Conservation (phyloP, 2,888 invertebrate genomes). For the Himalopsyche kuldschensis region DNA sequence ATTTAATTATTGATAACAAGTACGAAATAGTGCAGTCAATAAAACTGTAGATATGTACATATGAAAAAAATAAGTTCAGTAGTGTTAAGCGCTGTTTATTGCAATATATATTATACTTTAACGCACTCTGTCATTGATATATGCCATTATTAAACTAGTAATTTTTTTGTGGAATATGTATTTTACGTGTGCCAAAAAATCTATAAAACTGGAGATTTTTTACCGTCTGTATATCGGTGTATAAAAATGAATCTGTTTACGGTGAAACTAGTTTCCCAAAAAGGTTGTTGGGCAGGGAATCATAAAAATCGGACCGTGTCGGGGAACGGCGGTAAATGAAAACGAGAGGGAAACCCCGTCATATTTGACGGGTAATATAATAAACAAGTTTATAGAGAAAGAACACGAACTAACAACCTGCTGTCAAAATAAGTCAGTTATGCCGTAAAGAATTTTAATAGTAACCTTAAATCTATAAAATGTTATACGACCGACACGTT, state of each 20-base stretch:
- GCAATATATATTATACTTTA: too few species aligned
- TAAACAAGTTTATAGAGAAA: neutral
- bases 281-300: neutral
- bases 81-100: too few species aligned
- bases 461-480: neutral
- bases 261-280: neutral
- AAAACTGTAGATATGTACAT: too few species aligned
- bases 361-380: neutral
- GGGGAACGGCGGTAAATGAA: neutral
- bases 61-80: too few species aligned
- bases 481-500: neutral
- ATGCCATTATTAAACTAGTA: too few species aligned
- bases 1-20: too few species aligned
- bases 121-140: too few species aligned
- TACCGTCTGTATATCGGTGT: neutral
- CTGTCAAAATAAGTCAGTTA: neutral
- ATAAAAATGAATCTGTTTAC: neutral
- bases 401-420: neutral
- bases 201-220: too few species aligned
- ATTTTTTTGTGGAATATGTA: too few species aligned
- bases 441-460: neutral
- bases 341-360: neutral
- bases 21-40: too few species aligned
- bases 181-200: too few species aligned
- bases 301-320: neutral